Conservation (phyloP, 2,888 invertebrate genomes). For the Amphipyra berbera region DNA sequence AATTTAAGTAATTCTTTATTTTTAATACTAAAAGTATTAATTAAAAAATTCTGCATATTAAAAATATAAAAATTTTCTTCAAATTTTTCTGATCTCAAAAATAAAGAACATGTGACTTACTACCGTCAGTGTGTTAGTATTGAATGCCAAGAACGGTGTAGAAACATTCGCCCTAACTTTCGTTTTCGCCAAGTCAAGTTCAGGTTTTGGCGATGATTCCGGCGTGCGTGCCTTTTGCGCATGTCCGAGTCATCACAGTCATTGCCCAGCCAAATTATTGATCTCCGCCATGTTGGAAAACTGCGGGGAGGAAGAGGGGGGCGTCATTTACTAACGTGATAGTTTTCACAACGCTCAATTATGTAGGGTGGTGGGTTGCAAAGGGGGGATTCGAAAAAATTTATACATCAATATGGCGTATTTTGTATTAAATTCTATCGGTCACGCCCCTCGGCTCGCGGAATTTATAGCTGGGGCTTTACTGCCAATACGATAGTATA, state of each 20-base stretch:
- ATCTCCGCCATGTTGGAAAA: conserved; percentile 89
- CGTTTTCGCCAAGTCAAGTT: conserved; percentile 90
- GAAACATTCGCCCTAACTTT: conserved; percentile 88
- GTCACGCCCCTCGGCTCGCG: conserved; percentile 72
- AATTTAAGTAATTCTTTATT: conserved; percentile 14
- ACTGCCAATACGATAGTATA: conserved; percentile 75
- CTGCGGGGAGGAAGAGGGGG: conserved; percentile 73
- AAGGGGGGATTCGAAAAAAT: conserved; percentile 79
- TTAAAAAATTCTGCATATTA: conserved; percentile 21
- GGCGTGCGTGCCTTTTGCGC: conserved; percentile 72
- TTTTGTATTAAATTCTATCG: conserved; percentile 87
- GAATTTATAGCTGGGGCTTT: conserved; percentile 77
- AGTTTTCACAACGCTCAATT: conserved; percentile 89
- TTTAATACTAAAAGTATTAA: not conserved
- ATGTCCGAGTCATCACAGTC: conserved; percentile 89
- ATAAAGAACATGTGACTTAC: conserved; percentile 42
- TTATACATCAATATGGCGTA: conserved; percentile 85
- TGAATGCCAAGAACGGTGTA: conserved; percentile 85
- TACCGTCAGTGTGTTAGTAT: conserved; percentile 53
- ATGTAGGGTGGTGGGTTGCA: conserved; percentile 76
- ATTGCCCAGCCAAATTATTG: conserved; percentile 90
- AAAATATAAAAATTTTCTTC: conserved; percentile 21
- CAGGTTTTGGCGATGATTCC: conserved; percentile 87
- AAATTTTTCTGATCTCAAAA: conserved; percentile 33
- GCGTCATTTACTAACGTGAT: conserved; percentile 87